Evolutionary conservation across 2,113 vertebrate species (phyloP).

Genomic region (Pelodiscus sinensis): DNA sequence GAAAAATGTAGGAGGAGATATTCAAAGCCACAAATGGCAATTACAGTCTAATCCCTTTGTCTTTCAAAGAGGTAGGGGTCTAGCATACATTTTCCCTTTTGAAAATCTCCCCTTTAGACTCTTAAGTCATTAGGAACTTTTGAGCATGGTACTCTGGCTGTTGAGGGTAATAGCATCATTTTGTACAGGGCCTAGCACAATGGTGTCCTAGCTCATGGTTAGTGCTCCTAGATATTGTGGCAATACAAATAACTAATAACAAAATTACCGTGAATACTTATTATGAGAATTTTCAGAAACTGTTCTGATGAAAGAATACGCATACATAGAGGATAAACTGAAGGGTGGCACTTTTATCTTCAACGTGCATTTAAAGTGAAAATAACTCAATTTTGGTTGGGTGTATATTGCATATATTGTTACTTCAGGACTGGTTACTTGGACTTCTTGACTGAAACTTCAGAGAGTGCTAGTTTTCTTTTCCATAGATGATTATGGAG

Average conservation of each 20-base stretch:
- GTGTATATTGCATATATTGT: background rate
- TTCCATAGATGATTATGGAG: background rate
- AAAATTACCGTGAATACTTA: background rate
- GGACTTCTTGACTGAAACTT: background rate
- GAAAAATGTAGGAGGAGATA: background rate
- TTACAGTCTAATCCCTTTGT: background rate
- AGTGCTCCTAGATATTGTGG: background rate
- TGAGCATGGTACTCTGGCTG: background rate
- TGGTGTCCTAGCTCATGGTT: background rate
- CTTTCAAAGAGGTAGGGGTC: background rate
- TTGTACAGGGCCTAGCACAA: background rate
- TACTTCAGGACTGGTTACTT: background rate
- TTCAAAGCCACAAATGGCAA: background rate
- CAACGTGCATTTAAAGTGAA: background rate
- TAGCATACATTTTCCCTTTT: background rate
- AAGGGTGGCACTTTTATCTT: background rate
- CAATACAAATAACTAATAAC: background rate
- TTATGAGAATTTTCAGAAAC: background rate
- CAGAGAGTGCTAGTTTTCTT: background rate
- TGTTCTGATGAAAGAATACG: rapidly evolving
- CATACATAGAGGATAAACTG: background rate
- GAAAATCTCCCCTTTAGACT: background rate
- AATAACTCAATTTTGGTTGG: background rate
- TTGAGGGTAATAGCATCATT: background rate
- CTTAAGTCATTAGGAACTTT: background rate